Evolutionary conservation across 2,113 vertebrate genomes (phyloP).

Genomic region (Corydoras sp.): DNA sequence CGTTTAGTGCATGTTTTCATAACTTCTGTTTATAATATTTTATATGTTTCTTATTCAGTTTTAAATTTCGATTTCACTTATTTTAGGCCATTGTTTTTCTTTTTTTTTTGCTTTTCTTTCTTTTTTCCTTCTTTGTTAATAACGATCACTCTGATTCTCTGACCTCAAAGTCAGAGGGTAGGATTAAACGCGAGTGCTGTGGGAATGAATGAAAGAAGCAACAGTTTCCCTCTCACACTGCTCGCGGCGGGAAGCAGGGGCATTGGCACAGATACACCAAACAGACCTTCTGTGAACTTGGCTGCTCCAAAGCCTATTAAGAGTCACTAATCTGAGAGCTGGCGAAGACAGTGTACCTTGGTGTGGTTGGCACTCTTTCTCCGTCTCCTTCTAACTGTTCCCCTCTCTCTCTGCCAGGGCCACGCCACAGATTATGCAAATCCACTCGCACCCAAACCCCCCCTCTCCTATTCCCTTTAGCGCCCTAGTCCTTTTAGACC

Average conservation of each 20-base stretch:
- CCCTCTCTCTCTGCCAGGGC: conserved; percentile 45
- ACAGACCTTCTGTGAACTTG: conserved; percentile 40
- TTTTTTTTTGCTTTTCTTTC: too few species aligned
- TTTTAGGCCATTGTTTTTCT: too few species aligned
- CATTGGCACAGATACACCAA: conserved; percentile 40
- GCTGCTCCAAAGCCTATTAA: conserved; percentile 44
- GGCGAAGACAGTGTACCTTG: conserved; percentile 64
- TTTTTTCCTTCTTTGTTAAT: background rate
- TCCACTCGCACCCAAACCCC: conserved; percentile 44
- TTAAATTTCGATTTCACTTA: too few species aligned
- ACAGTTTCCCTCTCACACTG: conserved; percentile 34
- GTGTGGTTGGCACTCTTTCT: conserved; percentile 60
- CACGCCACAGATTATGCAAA: conserved; percentile 76
- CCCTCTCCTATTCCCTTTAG: background rate
- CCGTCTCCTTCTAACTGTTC: conserved; percentile 7
- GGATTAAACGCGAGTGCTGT: conserved; percentile 5
- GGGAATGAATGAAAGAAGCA: conserved; percentile 35
- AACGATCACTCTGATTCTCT: background rate
- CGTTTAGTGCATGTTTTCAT: background rate
- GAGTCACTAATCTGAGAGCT: conserved; percentile 48
- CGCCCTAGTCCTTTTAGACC: conserved; percentile 34
- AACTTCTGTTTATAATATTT: background rate
- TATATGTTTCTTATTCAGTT: too few species aligned
- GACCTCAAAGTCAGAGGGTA: background rate
- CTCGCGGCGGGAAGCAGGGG: conserved; percentile 36